Conservation (phyloP, 2,888 invertebrate species). For the Plutella xylostella region DNA sequence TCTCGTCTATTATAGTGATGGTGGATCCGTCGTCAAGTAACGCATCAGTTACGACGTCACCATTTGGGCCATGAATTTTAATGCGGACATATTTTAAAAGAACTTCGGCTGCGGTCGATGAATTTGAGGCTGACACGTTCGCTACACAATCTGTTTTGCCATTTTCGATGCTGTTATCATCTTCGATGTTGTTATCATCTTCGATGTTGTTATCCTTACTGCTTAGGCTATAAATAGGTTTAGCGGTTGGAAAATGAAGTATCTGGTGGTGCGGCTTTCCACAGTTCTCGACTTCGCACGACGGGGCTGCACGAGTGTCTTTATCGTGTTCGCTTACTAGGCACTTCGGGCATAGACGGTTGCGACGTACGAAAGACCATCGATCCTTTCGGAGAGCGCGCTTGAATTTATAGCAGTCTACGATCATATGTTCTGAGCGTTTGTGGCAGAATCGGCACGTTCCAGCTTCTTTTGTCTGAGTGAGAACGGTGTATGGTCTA, state of each 20-base stretch:
- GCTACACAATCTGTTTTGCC: too few species aligned
- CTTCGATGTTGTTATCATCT: too few species aligned
- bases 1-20: constrained; percentile 11
- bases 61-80: constrained; percentile 14
- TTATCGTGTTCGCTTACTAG: constrained; percentile 15
- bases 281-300: constrained; percentile 17
- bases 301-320: constrained; percentile 17
- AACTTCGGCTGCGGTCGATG: too few species aligned
- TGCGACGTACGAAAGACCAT: constrained; percentile 15
- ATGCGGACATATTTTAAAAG: too few species aligned
- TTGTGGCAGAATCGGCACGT: constrained; percentile 15
- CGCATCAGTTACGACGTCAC: constrained; percentile 10
- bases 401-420: constrained; percentile 17
- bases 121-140: too few species aligned
- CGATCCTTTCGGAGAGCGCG: constrained; percentile 16
- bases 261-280: constrained; percentile 11
- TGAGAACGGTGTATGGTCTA: too few species aligned
- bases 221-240: too few species aligned
- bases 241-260: constrained; percentile 9
- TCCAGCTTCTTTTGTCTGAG: background rate
- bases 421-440: constrained; percentile 14
- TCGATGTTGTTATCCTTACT: too few species aligned
- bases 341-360: constrained; percentile 18
- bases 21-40: constrained; percentile 17
- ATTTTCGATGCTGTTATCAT: too few species aligned